Conservation (phyloP, 2,888 invertebrate species). For the Polymixis lichenea region DNA sequence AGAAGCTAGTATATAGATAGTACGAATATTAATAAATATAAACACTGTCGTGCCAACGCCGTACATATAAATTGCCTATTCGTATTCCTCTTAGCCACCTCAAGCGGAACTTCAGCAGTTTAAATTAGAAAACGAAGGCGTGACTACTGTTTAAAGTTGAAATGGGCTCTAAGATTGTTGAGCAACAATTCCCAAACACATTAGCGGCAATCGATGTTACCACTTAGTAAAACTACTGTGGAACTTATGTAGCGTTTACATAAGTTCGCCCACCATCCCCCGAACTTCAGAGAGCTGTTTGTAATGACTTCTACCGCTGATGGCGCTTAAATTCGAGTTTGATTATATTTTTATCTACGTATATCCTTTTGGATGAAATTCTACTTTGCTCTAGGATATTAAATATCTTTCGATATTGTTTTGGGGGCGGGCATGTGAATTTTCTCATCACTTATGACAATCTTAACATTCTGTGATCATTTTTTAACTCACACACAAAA, state of each 20-base stretch:
- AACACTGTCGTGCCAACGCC: neutral
- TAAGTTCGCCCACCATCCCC: conserved; percentile 66
- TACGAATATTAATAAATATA: neutral
- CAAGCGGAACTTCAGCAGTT: conserved; percentile 57
- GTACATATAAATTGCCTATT: conserved; percentile 45
- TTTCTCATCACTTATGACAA: neutral
- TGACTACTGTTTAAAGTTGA: conserved; percentile 62
- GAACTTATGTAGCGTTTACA: conserved; percentile 69
- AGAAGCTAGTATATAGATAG: no score
- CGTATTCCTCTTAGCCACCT: conserved; percentile 53
- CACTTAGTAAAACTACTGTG: conserved; percentile 69
- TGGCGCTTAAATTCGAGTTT: conserved; percentile 64
- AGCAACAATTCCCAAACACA: conserved; percentile 68
- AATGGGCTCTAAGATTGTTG: conserved; percentile 68
- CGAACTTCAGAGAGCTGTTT: conserved; percentile 72
- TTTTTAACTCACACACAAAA: neutral
- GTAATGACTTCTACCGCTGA: conserved; percentile 76
- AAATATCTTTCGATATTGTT: neutral
- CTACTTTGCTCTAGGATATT: conserved; percentile 6
- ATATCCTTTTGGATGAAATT: conserved; percentile 20
- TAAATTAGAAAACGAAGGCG: conserved; percentile 65
- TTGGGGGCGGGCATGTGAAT: neutral
- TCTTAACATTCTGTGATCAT: neutral
- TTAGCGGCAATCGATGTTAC: conserved; percentile 72
- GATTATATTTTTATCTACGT: conserved; percentile 59